Conservation (phyloP, 2,888 invertebrate species). For the Desoria tigrina region DNA sequence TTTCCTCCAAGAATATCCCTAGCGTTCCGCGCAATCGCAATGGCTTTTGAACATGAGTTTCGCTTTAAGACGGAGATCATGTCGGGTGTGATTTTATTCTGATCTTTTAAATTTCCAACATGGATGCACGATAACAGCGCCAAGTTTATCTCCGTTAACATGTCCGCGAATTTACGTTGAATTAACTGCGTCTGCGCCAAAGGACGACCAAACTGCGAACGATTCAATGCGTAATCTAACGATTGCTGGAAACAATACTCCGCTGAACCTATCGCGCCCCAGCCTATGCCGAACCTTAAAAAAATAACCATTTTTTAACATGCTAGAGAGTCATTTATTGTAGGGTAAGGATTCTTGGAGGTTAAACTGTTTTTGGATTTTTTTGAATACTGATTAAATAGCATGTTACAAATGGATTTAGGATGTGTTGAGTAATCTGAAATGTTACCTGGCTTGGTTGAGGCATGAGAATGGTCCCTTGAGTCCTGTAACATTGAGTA, state of each 20-base stretch:
- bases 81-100: constrained; percentile 75
- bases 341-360: too few species aligned
- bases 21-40: constrained; percentile 84
- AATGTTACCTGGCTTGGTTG: constrained; percentile 75
- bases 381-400: not conserved
- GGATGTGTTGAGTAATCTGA: not conserved
- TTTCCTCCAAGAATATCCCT: constrained; percentile 98
- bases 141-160: constrained; percentile 89
- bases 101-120: constrained; percentile 86
- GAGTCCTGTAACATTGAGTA: constrained; percentile 80
- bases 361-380: too few species aligned
- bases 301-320: not conserved
- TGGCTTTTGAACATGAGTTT: constrained; percentile 90
- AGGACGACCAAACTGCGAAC: constrained; percentile 89
- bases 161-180: constrained; percentile 96
- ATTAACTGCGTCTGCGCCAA: constrained; percentile 95
- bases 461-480: constrained; percentile 93
- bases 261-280: constrained; percentile 95
- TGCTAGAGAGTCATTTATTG: not conserved
- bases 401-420: not conserved
- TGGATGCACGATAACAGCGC: constrained; percentile 85
- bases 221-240: constrained; percentile 86
- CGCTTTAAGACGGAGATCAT: constrained; percentile 95
- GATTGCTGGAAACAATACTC: constrained; percentile 88
- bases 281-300: constrained; percentile 85